Evolutionary conservation across 37 sponge, comb jelly and placozoan species (phyloP).

Genomic region (Chondrilla cf. caribensis): DNA sequence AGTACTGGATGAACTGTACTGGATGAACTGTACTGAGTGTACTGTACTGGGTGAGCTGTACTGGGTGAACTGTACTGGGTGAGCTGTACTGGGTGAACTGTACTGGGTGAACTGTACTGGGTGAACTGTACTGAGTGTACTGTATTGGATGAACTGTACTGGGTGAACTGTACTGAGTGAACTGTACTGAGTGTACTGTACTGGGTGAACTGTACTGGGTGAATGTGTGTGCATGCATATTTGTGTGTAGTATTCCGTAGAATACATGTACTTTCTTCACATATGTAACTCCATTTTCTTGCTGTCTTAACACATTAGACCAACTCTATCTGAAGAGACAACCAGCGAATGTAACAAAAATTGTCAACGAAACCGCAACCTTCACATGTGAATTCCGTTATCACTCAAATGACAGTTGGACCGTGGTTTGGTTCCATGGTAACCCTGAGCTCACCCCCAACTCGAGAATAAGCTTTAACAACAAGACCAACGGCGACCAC

Average conservation of each 20-base stretch:
- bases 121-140: neutral
- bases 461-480: neutral
- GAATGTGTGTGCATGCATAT: neutral
- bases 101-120: too few relatives aligned
- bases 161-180: too few relatives aligned
- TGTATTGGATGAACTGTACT: too few relatives aligned
- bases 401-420: neutral
- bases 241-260: neutral
- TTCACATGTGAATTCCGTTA: conserved; percentile 25
- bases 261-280: too few relatives aligned
- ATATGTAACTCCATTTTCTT: too few relatives aligned
- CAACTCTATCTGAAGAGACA: neutral
- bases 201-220: neutral
- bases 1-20: too few relatives aligned
- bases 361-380: neutral
- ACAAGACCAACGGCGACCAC: neutral
- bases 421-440: neutral
- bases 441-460: neutral
- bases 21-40: neutral
- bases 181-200: neutral
- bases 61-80: too few relatives aligned
- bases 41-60: too few relatives aligned
- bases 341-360: neutral
- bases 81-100: neutral
- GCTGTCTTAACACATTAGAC: neutral